These are phyloP conservation scores for Tokudaia tokunoshimensis DNA, from an alignment of 2,797 vertebrate genomes.

Conservation along the genomic window DNA sequence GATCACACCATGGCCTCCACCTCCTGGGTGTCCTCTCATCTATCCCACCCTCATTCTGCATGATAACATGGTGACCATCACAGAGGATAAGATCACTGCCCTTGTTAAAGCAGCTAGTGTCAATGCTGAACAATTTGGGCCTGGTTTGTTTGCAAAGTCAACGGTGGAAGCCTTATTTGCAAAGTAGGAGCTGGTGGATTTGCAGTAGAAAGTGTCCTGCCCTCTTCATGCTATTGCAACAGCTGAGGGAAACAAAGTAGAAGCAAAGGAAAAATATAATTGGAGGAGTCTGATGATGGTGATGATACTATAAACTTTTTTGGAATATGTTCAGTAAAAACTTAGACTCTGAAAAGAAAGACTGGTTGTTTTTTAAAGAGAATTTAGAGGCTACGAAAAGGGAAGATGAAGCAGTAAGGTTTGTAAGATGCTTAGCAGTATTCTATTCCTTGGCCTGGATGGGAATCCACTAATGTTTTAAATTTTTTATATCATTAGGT, in stretches of 20 bases:
- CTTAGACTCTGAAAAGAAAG: background rate
- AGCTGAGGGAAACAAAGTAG: background rate
- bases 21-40: background rate
- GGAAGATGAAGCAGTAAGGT: background rate
- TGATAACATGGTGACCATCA: background rate
- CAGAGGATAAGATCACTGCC: background rate
- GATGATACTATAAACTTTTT: background rate
- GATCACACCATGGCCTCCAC: background rate
- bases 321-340: background rate
- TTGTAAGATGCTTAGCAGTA: background rate
- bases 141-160: background rate
- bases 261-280: background rate
- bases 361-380: conserved; percentile 1
- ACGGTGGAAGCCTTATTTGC: background rate
- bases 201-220: background rate
- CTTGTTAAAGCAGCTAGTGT: background rate
- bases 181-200: background rate
- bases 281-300: background rate
- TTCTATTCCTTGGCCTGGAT: conserved; percentile 25
- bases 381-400: background rate
- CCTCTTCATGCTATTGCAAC: background rate
- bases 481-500: conserved; percentile 48
- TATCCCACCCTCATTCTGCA: background rate
- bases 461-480: conserved; percentile 18
- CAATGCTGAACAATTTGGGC: background rate